Evolutionary conservation across 2,888 invertebrate species (phyloP), one percentile per base, ranked within the genome.

Genomic region (Ariolimax columbianus): DNA sequence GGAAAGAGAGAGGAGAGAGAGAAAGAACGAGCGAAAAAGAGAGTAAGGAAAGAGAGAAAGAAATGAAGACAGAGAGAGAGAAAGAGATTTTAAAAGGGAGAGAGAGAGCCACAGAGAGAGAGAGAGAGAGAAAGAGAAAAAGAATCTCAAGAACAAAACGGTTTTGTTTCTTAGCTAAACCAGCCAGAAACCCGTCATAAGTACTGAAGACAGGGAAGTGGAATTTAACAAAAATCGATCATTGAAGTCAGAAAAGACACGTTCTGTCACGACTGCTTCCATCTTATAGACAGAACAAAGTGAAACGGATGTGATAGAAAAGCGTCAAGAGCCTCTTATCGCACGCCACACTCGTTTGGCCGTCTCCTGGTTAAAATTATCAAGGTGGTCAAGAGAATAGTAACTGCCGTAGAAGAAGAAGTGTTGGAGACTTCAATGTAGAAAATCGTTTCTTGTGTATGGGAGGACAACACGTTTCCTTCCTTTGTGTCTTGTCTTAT

Each of bases 111-210:
- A 73, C 73, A 73, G 51, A 55, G 70, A 82, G 55, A 73, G 51
- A 55, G 70, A 77, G 83, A 36, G 83, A 78, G 83, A 51, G 51
- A 68, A 68, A 78, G 77, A 70, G 68, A 83, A 77, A 70, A 36
- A 59, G 11, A 82, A 55, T 43, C 23, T n/a, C 19, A 14, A 55
- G n/a, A n/a, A 66, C n/a, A n/a, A n/a, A n/a, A n/a, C n/a, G n/a
- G n/a, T n/a, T n/a, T n/a, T n/a, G n/a, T n/a, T n/a, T n/a, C n/a
- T n/a, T n/a, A n/a, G n/a, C n/a, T n/a, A n/a, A n/a, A n/a, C n/a
- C n/a, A n/a, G n/a, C n/a, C n/a, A n/a, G n/a, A n/a, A n/a, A n/a
- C n/a, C n/a, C n/a, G n/a, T n/a, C n/a, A n/a, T n/a, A n/a, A n/a
- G n/a, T n/a, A n/a, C n/a, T n/a, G n/a, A n/a, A n/a, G n/a, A n/a